Conservation (phyloP, 2,797 vertebrate species). For the Labroides dimidiatus region DNA sequence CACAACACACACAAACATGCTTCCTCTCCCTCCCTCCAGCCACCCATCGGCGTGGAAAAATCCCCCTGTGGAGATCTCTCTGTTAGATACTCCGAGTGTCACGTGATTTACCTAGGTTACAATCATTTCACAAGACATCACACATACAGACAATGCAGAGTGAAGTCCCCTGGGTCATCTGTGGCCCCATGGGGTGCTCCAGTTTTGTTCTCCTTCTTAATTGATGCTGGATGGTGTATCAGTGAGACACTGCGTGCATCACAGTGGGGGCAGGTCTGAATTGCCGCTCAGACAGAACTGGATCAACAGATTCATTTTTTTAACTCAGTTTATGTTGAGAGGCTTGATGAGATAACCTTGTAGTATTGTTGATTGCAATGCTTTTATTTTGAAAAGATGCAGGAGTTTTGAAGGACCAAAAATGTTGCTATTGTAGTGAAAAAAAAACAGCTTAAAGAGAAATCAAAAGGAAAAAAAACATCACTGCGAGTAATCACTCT, state of each 20-base stretch:
- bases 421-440: too few relatives aligned
- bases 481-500: too few relatives aligned
- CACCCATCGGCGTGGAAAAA: constrained; percentile 68
- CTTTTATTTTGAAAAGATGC: too few relatives aligned
- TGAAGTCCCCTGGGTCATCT: constrained; percentile 73
- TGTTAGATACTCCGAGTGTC: constrained; percentile 74
- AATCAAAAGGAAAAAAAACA: too few relatives aligned
- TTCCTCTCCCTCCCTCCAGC: constrained; percentile 38
- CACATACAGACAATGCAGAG: constrained; percentile 69
- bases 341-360: too few relatives aligned
- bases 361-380: too few relatives aligned
- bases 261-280: constrained; percentile 61
- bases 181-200: constrained; percentile 65
- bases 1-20: constrained; percentile 57
- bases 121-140: constrained; percentile 82
- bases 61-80: constrained; percentile 72
- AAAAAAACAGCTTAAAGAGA: too few relatives aligned
- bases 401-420: too few relatives aligned
- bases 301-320: constrained; percentile 66
- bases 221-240: constrained; percentile 72
- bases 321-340: too few relatives aligned
- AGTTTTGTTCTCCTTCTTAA: constrained; percentile 72
- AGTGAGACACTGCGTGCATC: constrained; percentile 54
- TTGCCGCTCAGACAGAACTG: constrained; percentile 73
- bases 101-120: constrained; percentile 83